Evolutionary conservation across 2,888 invertebrate genomes (phyloP).

Genomic region (Drosophila acutilabella): DNA sequence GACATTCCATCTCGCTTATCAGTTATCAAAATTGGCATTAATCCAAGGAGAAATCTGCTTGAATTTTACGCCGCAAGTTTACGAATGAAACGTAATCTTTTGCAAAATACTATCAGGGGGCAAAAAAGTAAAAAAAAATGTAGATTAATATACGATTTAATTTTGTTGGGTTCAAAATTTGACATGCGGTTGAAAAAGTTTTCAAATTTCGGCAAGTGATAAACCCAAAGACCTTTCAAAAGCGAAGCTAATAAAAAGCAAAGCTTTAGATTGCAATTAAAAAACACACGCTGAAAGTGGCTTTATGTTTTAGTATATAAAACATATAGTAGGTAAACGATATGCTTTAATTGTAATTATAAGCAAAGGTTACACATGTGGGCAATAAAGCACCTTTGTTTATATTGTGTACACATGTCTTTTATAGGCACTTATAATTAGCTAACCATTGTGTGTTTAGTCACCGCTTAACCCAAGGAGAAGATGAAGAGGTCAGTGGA

Average conservation of each 20-base stretch:
- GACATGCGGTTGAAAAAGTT: neutral
- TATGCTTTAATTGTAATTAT: neutral
- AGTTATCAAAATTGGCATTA: neutral
- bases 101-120: constrained; percentile 6
- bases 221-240: constrained; percentile 18
- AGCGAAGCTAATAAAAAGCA: neutral
- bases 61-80: neutral
- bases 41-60: neutral
- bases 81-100: neutral
- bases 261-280: constrained; percentile 1
- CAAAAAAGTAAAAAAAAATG: neutral
- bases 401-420: neutral
- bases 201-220: constrained; percentile 6
- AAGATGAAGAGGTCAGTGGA: constrained; percentile 2
- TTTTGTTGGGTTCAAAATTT: constrained; percentile 2
- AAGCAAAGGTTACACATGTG: constrained; percentile 3
- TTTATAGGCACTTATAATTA: constrained; percentile 20
- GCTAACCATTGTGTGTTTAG: neutral
- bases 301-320: neutral
- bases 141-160: neutral
- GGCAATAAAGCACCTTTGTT: neutral
- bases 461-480: constrained; percentile 4
- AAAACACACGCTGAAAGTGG: neutral
- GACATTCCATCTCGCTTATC: neutral
- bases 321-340: neutral